Conservation (phyloP, 1,140 invertebrate species). For the Pectinophora gossypiella region DNA sequence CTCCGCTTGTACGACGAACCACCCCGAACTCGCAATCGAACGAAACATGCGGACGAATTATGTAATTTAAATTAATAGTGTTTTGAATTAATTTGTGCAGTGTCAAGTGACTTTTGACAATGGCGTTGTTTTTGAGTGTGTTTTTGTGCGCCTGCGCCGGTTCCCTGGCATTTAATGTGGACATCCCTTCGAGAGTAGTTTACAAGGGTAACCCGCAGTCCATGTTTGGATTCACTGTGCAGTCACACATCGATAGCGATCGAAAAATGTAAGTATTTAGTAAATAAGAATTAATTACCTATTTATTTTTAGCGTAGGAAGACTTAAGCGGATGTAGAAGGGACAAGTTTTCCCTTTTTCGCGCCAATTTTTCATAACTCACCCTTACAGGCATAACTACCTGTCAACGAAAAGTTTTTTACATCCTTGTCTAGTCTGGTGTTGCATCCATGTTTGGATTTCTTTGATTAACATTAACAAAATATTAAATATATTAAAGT, state of each 20-base stretch:
- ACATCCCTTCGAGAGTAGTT: constrained; percentile 65
- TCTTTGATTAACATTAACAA: no score
- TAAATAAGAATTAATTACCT: no score
- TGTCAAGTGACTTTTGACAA: constrained; percentile 39
- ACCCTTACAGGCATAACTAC: no score
- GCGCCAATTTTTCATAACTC: no score
- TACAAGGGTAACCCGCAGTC: constrained; percentile 58
- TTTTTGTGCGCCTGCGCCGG: constrained; percentile 47
- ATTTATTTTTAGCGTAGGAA: constrained; percentile 7
- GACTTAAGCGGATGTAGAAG: no score
- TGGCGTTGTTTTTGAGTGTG: constrained; percentile 53
- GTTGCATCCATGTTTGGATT: no score
- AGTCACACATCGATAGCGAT: constrained; percentile 55
- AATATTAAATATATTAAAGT: no score
- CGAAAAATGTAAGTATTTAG: constrained; percentile 61
- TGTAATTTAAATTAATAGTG: constrained; percentile 39
- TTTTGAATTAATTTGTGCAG: constrained; percentile 38
- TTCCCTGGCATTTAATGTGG: constrained; percentile 59
- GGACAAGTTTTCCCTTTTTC: no score
- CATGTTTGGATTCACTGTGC: constrained; percentile 69
- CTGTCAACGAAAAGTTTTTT: no score
- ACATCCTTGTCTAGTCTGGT: no score
- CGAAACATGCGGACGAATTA: constrained; percentile 68
- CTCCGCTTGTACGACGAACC: constrained; percentile 22
- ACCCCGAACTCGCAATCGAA: constrained; percentile 55